These are phyloP conservation scores for Ciconia nigra DNA, from an alignment of 2,797 vertebrate species.

Conservation along the genomic window DNA sequence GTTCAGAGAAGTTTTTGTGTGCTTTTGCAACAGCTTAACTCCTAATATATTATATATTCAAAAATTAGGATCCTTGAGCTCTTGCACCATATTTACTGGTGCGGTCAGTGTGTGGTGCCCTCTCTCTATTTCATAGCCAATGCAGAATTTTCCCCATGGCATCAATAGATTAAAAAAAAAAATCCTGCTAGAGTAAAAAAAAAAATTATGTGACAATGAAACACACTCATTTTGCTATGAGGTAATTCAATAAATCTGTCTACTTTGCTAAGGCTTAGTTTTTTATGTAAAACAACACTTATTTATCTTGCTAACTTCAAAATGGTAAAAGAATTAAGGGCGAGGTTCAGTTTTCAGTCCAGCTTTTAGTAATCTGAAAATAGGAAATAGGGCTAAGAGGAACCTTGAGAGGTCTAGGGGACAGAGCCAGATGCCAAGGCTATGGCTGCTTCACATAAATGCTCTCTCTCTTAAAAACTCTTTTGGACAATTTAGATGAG, in stretches of 20 bases:
- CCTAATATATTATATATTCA: conserved; percentile 4
- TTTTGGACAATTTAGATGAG: neutral
- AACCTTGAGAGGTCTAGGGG: neutral
- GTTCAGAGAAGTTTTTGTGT: neutral
- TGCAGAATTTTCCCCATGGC: conserved; percentile 34
- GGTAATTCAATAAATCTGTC: conserved; percentile 70
- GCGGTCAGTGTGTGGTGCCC: conserved; percentile 45
- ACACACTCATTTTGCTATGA: conserved; percentile 49
- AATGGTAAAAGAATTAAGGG: conserved; percentile 13
- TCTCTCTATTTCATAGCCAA: conserved; percentile 52
- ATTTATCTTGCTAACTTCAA: conserved; percentile 40
- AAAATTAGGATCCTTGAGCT: conserved; percentile 37
- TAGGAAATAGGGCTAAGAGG: neutral
- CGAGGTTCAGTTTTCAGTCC: neutral
- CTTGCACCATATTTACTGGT: conserved; percentile 28
- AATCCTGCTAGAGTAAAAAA: neutral
- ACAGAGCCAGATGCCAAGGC: neutral
- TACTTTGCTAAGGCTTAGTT: conserved; percentile 20
- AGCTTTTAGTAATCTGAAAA: neutral
- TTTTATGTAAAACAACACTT: conserved; percentile 53
- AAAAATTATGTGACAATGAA: conserved; percentile 28
- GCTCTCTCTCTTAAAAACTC: neutral
- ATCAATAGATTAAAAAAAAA: conserved; percentile 19
- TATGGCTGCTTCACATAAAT: neutral
- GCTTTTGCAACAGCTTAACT: conserved; percentile 43